These are phyloP conservation scores for Brachycybe producta DNA, from an alignment of 2,888 invertebrate genomes.

Conservation along the genomic window DNA sequence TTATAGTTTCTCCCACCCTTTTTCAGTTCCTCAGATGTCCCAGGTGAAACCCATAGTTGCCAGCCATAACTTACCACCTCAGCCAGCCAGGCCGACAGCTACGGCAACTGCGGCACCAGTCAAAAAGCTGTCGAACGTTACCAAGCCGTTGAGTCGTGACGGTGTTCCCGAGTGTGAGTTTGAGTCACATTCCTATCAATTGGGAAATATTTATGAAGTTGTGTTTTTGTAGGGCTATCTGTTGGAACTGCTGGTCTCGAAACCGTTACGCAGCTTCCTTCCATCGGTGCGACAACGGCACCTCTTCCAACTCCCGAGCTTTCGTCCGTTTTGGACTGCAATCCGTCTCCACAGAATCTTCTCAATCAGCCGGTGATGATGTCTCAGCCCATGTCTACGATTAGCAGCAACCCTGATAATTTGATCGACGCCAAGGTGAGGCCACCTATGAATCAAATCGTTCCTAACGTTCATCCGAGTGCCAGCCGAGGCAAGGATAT, in stretches of 20 bases:
- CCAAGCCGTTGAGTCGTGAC: constrained; percentile 1
- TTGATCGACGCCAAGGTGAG: too few species aligned
- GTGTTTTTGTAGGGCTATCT: background rate
- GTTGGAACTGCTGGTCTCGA: constrained; percentile 1
- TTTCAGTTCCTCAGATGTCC: background rate
- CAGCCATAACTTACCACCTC: constrained; percentile 25
- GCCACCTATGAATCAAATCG: too few species aligned
- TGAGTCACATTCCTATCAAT: background rate
- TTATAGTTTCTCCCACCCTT: background rate
- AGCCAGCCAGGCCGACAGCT: constrained; percentile 25
- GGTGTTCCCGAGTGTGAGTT: constrained; percentile 14
- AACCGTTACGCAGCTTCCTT: background rate
- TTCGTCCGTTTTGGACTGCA: too few species aligned
- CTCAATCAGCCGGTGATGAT: too few species aligned
- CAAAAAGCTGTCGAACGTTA: constrained; percentile 19
- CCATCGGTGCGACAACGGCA: too few species aligned
- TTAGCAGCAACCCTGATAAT: too few species aligned
- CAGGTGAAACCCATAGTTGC: constrained; percentile 21
- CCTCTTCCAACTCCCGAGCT: too few species aligned
- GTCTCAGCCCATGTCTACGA: too few species aligned
- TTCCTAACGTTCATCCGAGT: too few species aligned
- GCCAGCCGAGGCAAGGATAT: too few species aligned
- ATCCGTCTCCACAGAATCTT: too few species aligned
- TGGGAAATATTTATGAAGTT: background rate
- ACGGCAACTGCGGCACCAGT: constrained; percentile 25